These are phyloP conservation scores for Chelonoidis abingdonii DNA, from an alignment of 2,113 vertebrate species.

Conservation along the genomic window DNA sequence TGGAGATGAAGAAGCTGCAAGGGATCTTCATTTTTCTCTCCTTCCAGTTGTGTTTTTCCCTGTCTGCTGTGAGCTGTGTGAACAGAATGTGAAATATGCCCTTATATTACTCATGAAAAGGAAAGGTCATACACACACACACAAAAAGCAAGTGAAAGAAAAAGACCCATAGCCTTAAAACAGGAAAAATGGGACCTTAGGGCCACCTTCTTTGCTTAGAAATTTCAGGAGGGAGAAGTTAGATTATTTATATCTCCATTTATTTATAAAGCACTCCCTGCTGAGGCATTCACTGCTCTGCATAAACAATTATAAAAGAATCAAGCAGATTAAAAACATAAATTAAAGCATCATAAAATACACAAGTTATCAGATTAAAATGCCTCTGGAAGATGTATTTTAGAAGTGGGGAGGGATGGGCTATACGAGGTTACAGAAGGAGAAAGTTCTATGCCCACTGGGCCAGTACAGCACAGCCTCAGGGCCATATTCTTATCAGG, in stretches of 20 bases:
- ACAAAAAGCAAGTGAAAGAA: background rate
- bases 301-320: slow-evolving; percentile 55
- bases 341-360: slow-evolving; percentile 55
- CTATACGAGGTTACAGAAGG: slow-evolving; percentile 9
- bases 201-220: slow-evolving; percentile 2
- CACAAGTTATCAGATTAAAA: background rate
- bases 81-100: slow-evolving; percentile 67
- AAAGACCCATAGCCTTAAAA: background rate
- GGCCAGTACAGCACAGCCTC: background rate
- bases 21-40: slow-evolving; percentile 44
- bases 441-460: background rate
- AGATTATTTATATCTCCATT: slow-evolving; percentile 19
- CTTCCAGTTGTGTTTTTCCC: slow-evolving; percentile 36
- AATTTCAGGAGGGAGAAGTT: slow-evolving; percentile 41
- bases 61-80: slow-evolving; percentile 41
- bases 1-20: slow-evolving; percentile 32
- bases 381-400: slow-evolving; percentile 12
- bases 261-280: slow-evolving; percentile 51
- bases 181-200: background rate
- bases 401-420: slow-evolving; percentile 16
- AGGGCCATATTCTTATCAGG: background rate
- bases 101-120: slow-evolving; percentile 18
- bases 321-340: slow-evolving; percentile 60
- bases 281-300: background rate
- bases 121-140: background rate